Evolutionary conservation across 1,140 invertebrate genomes (phyloP).

Genomic region (Drosophila busckii): DNA sequence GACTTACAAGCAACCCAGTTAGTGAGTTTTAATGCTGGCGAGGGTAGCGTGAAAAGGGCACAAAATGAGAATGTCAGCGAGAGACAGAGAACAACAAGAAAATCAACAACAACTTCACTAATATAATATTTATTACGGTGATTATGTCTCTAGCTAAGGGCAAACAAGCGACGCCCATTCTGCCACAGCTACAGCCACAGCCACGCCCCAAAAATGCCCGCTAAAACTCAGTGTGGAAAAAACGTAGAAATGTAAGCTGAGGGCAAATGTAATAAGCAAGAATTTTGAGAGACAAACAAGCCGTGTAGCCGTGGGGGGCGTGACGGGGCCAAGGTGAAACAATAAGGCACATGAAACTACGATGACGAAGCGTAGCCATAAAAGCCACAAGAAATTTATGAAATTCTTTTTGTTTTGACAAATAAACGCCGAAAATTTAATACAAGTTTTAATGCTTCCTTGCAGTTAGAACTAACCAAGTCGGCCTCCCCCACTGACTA

Average conservation of each 20-base stretch:
- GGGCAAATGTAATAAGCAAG: slow-evolving; percentile 42
- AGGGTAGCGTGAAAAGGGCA: background rate
- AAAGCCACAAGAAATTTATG: no score
- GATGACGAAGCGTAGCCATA: slow-evolving; percentile 30
- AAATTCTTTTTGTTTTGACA: no score
- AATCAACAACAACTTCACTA: slow-evolving; percentile 39
- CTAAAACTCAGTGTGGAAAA: slow-evolving; percentile 11
- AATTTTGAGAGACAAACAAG: background rate
- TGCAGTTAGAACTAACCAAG: no score
- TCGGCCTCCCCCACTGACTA: no score
- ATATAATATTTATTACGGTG: slow-evolving; percentile 59
- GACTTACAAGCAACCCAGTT: no score
- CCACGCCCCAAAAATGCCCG: background rate
- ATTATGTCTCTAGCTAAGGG: slow-evolving; percentile 49
- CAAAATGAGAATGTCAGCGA: slow-evolving; percentile 9
- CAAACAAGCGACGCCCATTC: slow-evolving; percentile 22
- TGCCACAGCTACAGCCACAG: background rate
- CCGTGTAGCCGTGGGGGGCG: background rate
- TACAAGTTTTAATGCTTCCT: no score
- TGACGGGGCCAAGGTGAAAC: background rate
- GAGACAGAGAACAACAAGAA: slow-evolving; percentile 14
- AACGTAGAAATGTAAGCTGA: slow-evolving; percentile 19
- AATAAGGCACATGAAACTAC: slow-evolving; percentile 21
- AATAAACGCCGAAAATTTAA: no score
- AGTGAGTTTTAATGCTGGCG: no score